Evolutionary conservation across 2,888 invertebrate species (phyloP).

Genomic region (Spodoptera littoralis): DNA sequence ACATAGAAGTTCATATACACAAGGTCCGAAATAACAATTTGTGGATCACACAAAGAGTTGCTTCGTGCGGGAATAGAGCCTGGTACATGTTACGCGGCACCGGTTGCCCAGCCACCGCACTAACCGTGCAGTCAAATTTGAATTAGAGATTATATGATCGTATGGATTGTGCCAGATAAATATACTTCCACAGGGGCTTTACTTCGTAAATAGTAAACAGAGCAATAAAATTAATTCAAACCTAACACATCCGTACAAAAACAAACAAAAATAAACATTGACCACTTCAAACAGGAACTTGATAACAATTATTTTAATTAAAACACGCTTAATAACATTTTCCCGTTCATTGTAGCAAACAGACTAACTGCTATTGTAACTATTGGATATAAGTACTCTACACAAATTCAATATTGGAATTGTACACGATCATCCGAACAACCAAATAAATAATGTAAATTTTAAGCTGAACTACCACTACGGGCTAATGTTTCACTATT

Average conservation of each 20-base stretch:
- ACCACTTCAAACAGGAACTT: neutral
- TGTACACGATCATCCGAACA: conserved; percentile 14
- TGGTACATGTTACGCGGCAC: too few species aligned
- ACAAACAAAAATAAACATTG: neutral
- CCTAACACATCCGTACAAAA: neutral
- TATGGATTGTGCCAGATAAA: too few species aligned
- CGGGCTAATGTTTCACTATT: conserved; percentile 56
- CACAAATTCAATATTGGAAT: conserved; percentile 28
- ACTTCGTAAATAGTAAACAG: too few species aligned
- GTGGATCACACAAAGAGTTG: too few species aligned
- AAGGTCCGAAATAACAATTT: too few species aligned
- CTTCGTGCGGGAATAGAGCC: too few species aligned
- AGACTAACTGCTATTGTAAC: conserved; percentile 4
- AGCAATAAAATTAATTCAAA: too few species aligned
- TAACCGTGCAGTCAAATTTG: too few species aligned
- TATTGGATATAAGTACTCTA: conserved; percentile 11
- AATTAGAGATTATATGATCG: too few species aligned
- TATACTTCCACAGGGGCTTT: too few species aligned
- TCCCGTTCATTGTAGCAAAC: neutral
- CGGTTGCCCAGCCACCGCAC: too few species aligned
- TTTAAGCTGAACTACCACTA: conserved; percentile 30
- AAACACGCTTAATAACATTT: neutral
- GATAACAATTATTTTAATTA: conserved; percentile 7
- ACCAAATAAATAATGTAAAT: conserved; percentile 16
- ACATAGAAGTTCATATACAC: too few species aligned